phyloP scores from a whole-genome alignment of 1,140 invertebrate genomes.

The Galendromus occidentalis region DNA sequence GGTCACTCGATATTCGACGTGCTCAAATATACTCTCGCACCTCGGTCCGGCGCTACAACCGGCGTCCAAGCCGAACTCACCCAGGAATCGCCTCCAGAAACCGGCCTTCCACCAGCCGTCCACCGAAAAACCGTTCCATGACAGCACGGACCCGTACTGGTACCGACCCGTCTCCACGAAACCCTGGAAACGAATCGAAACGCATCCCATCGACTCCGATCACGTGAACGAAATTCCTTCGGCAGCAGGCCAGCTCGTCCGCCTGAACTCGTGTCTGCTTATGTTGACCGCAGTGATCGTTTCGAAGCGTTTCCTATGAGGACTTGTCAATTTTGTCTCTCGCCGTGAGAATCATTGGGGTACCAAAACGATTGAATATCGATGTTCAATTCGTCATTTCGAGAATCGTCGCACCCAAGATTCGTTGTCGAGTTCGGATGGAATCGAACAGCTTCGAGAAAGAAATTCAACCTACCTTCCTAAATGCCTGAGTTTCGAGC shows the following conservation, averaged over 20 bases:
- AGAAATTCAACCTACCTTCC: no score
- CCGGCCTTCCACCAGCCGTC: neutral
- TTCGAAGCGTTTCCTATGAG: no score
- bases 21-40: neutral
- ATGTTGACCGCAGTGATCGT: no score
- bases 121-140: neutral
- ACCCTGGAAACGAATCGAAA: constrained; percentile 6
- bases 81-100: neutral
- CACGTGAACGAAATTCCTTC: constrained; percentile 6
- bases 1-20: constrained; percentile 25
- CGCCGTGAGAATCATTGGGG: no score
- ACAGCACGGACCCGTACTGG: neutral
- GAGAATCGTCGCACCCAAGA: no score
- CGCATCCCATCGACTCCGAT: neutral
- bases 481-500: no score
- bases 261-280: no score
- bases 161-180: constrained; percentile 4
- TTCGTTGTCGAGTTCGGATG: no score
- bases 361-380: no score
- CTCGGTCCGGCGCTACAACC: neutral
- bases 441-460: no score
- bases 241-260: neutral
- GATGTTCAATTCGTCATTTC: no score
- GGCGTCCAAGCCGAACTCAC: neutral
- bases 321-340: no score